Base-by-base conservation (phyloP, 2,797 vertebrate species). In the Gastrophryne carolinensis region DNA sequence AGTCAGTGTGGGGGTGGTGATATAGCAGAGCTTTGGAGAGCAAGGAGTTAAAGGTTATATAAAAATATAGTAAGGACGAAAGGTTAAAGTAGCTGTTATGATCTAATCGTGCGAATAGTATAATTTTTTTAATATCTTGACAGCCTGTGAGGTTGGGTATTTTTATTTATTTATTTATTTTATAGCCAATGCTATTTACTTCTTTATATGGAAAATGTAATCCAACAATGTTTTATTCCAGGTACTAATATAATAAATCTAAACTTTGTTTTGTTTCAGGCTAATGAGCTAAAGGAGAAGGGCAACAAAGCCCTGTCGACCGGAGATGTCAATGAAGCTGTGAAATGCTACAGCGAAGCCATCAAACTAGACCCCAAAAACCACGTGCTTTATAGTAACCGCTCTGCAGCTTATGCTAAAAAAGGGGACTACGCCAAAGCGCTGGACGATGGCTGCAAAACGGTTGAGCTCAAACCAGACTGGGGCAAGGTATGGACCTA, bases 341-440 rank as follows among this genome's bases (percentile, higher is more conserved):
- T 98, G 1, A 92, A 89, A 23, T 97, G 93, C 83, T 98, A 98
- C 88, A 92, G 93, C 0, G 95, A 97, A 67, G 96, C 96, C n/a
- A 86, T 98, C 81, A 84, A 87, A n/a, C 79, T 97, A 2, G 96
- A 98, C 60, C 89, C 93, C 23, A 84, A 87, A 79, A 98, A 97
- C 89, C 96, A 98, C 6, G 95, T 98, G 69, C 93, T 98, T 30
- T 98, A 89, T 86, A 98, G 96, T 86, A 98, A 98, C 77, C 93
- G 90, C 13, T 91, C 90, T 0, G 90, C 90, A 0, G 90, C 90
- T 6, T 90, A 89, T 0, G 90, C 90, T 30, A 88, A 95, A 66
- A 96, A 95, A 67, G 95, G 93, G 0, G 94, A 91, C 34, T 89
- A 97, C 64, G 82, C 90, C 79, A 92, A 86, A 5, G 96, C 96